phyloP scores from a whole-genome alignment of 2,888 invertebrate genomes.

The Galerucella calmariensis region DNA sequence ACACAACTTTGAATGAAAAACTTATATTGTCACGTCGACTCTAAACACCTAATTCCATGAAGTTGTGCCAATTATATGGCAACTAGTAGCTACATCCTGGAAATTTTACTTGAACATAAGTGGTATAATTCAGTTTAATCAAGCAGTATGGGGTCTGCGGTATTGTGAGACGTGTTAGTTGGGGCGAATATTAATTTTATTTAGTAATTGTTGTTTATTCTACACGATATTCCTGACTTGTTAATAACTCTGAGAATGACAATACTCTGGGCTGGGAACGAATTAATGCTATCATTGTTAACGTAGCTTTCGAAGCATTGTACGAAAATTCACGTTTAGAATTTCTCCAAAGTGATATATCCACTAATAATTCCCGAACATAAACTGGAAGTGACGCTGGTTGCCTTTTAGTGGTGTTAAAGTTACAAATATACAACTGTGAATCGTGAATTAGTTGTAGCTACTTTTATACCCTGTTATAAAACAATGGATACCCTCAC shows the following conservation, averaged over 20 bases:
- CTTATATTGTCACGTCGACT: no score
- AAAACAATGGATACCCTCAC: no score
- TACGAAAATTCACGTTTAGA: background rate
- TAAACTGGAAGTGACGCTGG: no score
- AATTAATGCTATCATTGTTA: background rate
- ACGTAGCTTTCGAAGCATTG: background rate
- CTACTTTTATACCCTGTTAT: no score
- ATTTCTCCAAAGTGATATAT: background rate
- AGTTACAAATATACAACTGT: no score
- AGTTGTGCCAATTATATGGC: background rate
- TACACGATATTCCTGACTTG: background rate
- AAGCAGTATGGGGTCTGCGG: background rate
- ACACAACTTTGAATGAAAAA: no score
- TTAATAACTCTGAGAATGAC: background rate
- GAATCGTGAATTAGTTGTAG: no score
- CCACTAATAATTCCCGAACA: background rate
- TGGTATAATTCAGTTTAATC: background rate
- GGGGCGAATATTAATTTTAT: background rate
- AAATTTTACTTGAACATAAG: background rate
- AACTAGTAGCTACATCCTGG: background rate
- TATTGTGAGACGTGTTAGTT: slow-evolving; percentile 1
- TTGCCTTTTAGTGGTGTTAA: no score
- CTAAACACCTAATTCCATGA: background rate
- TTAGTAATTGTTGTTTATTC: background rate
- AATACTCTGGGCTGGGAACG: background rate